These are phyloP conservation scores for Microctonus hyperodae DNA, from an alignment of 2,888 invertebrate species.

Conservation along the genomic window DNA sequence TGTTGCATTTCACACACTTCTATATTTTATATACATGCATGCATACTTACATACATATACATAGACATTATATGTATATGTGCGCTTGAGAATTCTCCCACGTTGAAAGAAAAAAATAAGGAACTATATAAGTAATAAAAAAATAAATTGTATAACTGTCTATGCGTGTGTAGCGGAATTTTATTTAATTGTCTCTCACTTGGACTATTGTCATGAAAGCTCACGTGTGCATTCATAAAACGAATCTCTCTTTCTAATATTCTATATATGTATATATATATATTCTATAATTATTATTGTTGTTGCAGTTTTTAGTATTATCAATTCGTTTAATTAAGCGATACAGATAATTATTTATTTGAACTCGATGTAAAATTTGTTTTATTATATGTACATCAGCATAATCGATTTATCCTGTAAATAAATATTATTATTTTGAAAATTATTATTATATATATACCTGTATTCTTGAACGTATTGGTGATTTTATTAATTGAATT, in stretches of 20 bases:
- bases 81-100: constrained; percentile 12
- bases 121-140: neutral
- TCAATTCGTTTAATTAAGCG: no score
- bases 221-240: neutral
- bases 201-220: neutral
- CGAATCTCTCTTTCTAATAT: neutral
- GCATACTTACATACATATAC: neutral
- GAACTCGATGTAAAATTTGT: neutral
- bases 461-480: neutral
- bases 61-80: neutral
- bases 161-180: constrained; percentile 21
- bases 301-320: neutral
- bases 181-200: neutral
- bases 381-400: neutral
- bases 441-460: constrained; percentile 24
- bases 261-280: no score
- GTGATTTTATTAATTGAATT: neutral
- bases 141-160: constrained; percentile 14
- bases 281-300: neutral
- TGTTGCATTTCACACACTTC: neutral
- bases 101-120: neutral
- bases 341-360: neutral
- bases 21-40: neutral
- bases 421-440: constrained; percentile 42
- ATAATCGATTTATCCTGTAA: constrained; percentile 38